These are phyloP conservation scores for Avahi laniger DNA, from an alignment of 2,797 vertebrate species.

Conservation along the genomic window DNA sequence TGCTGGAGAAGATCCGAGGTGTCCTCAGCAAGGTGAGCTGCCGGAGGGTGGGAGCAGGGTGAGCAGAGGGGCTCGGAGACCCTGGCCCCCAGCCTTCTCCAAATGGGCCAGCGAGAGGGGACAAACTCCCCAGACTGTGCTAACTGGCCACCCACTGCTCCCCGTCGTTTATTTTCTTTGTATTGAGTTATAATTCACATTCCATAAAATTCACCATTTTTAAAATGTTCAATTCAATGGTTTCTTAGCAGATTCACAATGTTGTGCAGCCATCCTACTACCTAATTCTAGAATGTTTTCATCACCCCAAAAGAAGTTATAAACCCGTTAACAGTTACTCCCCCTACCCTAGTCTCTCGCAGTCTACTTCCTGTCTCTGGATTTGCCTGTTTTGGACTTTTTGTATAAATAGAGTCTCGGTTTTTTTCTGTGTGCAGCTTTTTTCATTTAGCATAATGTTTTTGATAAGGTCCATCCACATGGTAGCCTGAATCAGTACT, in stretches of 20 bases:
- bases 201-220: background rate
- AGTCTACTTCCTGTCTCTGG: background rate
- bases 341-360: background rate
- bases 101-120: accelerated
- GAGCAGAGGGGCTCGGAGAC: background rate
- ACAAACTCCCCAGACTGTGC: background rate
- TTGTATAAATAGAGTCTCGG: background rate
- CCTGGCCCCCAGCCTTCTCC: accelerated
- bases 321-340: no score
- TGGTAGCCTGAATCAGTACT: background rate
- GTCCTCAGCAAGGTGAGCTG: conserved; percentile 46
- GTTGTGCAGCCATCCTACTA: background rate
- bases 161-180: background rate
- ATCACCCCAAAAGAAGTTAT: background rate
- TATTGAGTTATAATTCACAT: background rate
- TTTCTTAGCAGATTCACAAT: background rate
- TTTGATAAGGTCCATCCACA: background rate
- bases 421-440: background rate
- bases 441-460: background rate
- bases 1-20: conserved; percentile 60
- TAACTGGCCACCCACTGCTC: accelerated
- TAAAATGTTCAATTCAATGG: accelerated
- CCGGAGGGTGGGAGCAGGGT: background rate
- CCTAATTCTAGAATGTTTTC: background rate
- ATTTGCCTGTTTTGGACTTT: background rate